Conservation (phyloP, 2,113 vertebrate genomes). For the Callipepla californica region DNA sequence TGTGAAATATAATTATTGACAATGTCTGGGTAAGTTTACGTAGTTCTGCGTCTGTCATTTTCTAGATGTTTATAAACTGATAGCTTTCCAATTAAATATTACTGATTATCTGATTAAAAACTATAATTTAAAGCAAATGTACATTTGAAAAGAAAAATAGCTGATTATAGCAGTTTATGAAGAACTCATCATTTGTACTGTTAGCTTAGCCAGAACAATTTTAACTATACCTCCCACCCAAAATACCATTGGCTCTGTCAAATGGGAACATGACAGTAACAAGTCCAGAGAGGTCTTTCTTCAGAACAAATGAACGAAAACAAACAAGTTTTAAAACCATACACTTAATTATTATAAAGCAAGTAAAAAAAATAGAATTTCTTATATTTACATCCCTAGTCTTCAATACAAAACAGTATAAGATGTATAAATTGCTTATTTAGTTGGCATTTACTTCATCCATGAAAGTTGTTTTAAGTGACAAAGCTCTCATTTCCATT, state of each 20-base stretch:
- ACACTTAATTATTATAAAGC: background rate
- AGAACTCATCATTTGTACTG: slow-evolving; percentile 34
- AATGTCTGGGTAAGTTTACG: background rate
- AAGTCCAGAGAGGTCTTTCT: background rate
- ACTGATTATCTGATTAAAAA: slow-evolving; percentile 24
- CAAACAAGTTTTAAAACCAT: background rate
- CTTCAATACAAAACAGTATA: background rate
- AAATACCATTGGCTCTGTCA: background rate
- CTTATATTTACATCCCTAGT: background rate
- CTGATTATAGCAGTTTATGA: slow-evolving; percentile 39
- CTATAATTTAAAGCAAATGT: slow-evolving; percentile 11
- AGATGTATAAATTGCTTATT: background rate
- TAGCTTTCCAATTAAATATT: background rate
- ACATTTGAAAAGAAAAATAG: background rate
- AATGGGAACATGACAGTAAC: background rate
- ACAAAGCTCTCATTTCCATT: background rate
- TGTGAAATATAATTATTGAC: background rate
- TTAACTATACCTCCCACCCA: background rate
- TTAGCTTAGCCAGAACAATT: slow-evolving; percentile 33
- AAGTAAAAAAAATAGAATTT: background rate
- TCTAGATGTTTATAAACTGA: background rate
- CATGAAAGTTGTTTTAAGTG: fast-evolving
- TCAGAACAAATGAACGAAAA: background rate
- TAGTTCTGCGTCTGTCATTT: background rate
- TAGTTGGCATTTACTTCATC: background rate